Evolutionary conservation across 2,113 vertebrate genomes (phyloP).

Genomic region (Plectropomus leopardus): DNA sequence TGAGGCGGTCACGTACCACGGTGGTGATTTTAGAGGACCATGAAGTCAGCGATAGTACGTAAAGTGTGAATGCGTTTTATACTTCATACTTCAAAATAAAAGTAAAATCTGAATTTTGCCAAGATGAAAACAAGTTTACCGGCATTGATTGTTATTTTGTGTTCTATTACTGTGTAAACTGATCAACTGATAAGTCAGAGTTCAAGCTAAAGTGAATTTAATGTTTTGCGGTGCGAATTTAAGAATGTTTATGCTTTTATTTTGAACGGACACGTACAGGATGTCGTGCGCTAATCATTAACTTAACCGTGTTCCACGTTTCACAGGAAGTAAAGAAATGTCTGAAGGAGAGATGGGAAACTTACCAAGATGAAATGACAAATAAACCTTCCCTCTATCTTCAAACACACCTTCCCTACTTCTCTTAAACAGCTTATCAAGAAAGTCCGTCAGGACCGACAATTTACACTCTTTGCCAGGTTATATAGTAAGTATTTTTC

Average conservation of each 20-base stretch:
- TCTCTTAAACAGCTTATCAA: background rate
- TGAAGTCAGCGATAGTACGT: background rate
- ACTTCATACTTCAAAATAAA: constrained; percentile 63
- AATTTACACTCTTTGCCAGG: background rate
- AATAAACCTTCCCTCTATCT: background rate
- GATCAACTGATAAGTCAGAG: fast-evolving
- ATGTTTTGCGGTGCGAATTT: fast-evolving
- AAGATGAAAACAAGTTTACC: fast-evolving
- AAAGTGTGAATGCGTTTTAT: background rate
- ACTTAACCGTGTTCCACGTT: constrained; percentile 67
- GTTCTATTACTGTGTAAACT: fast-evolving
- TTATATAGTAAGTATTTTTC: constrained; percentile 53
- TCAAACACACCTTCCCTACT: background rate
- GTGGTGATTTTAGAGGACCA: fast-evolving
- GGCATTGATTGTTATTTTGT: fast-evolving
- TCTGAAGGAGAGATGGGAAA: constrained; percentile 33
- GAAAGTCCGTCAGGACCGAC: background rate
- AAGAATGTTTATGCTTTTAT: background rate
- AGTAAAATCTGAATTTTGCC: fast-evolving
- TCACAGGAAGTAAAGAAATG: constrained; percentile 70
- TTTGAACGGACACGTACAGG: constrained; percentile 17
- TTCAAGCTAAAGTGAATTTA: fast-evolving
- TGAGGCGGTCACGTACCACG: constrained; percentile 17
- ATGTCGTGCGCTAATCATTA: background rate
- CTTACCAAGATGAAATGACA: constrained; percentile 27